Evolutionary conservation across 2,888 invertebrate species (phyloP).

Genomic region (Xestia c-nigrum): DNA sequence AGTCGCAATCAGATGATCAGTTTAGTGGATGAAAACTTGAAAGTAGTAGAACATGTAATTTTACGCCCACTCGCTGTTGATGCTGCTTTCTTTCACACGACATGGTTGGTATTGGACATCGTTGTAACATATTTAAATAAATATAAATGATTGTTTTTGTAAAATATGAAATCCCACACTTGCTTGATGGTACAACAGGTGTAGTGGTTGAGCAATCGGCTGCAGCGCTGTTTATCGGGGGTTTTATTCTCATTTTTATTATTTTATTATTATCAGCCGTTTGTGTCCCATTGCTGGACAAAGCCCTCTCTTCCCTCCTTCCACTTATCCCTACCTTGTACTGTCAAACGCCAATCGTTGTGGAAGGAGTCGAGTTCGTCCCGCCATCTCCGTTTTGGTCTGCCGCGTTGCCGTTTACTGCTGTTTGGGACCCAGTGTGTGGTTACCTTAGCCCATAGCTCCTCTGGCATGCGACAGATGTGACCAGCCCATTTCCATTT

Average conservation of each 20-base stretch:
- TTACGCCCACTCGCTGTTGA: conserved; percentile 21
- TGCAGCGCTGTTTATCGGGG: background rate
- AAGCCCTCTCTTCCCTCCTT: too few relatives aligned
- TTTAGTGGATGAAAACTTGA: conserved; percentile 46
- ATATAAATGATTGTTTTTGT: background rate
- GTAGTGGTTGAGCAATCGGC: background rate
- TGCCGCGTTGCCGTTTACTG: too few relatives aligned
- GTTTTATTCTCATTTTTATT: background rate
- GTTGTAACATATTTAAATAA: conserved; percentile 6
- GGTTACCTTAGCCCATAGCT: too few relatives aligned
- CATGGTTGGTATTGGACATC: background rate
- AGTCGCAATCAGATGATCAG: conserved; percentile 42
- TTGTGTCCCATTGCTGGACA: too few relatives aligned
- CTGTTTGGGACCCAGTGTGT: too few relatives aligned
- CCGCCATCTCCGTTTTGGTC: too few relatives aligned
- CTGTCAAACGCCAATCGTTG: too few relatives aligned
- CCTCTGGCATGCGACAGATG: too few relatives aligned
- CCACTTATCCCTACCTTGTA: too few relatives aligned
- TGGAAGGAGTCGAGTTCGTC: too few relatives aligned
- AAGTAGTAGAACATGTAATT: conserved; percentile 49
- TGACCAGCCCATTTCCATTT: too few relatives aligned
- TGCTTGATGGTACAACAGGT: background rate
- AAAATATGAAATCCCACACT: background rate
- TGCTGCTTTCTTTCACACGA: conserved; percentile 47
- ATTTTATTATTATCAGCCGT: too few relatives aligned